phyloP scores from a whole-genome alignment of 2,113 vertebrate species.

The Neolamprologus modestus region DNA sequence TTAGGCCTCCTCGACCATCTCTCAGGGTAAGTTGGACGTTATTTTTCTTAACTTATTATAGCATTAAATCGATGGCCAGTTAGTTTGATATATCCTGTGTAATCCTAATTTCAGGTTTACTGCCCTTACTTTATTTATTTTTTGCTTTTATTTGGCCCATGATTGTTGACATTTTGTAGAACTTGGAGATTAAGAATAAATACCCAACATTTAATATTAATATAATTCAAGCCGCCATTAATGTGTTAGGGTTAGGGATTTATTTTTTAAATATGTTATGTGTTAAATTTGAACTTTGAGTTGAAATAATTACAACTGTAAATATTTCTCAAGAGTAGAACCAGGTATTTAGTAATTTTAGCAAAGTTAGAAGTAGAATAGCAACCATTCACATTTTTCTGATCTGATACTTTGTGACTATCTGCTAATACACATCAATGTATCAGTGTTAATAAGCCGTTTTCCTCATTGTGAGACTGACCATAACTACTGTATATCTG shows the following conservation, averaged over 20 bases:
- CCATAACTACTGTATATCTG: not conserved
- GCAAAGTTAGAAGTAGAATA: not conserved
- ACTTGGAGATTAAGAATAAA: not conserved
- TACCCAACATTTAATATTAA: not conserved
- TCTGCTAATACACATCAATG: not conserved
- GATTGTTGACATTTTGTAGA: not conserved
- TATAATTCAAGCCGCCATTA: not conserved
- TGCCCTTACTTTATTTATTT: not conserved
- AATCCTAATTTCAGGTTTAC: not conserved
- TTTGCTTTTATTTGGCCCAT: not conserved
- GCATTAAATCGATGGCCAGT: not conserved
- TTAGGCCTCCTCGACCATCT: constrained; percentile 62
- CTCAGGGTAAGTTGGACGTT: constrained; percentile 44
- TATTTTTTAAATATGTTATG: not conserved
- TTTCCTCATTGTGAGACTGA: not conserved
- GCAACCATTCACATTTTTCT: not conserved
- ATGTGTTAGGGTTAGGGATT: not conserved
- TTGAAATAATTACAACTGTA: not conserved
- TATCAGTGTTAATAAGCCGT: not conserved
- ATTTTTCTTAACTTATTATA: not conserved
- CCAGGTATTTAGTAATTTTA: not conserved
- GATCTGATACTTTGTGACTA: not conserved
- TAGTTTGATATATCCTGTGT: not conserved
- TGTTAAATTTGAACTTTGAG: not conserved
- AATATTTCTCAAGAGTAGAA: not conserved